A percentile compares a stretch with the other conserved stretches of the same genome.
Conservation (phyloP, 2,888 invertebrate species). For the Plutella xylostella region DNA sequence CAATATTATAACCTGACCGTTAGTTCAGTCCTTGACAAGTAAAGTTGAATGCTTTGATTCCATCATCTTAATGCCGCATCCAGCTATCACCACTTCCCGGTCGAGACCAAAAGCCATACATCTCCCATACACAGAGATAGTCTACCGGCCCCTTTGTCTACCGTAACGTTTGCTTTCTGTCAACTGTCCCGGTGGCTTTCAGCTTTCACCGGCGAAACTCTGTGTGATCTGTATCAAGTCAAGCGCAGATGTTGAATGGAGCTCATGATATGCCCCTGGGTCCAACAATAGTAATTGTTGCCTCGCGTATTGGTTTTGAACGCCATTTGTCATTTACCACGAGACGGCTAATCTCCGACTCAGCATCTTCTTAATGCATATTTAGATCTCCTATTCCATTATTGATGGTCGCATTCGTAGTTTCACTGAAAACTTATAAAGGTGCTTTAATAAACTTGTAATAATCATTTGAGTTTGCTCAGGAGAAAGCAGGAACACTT, state of each 20-base stretch:
- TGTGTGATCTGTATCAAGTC: conserved; percentile 25
- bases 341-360: neutral
- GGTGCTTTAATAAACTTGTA: no score
- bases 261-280: neutral
- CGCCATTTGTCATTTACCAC: neutral
- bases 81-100: no score
- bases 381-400: neutral
- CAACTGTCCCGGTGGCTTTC: conserved; percentile 10
- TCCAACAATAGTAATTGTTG: neutral
- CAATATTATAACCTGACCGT: no score
- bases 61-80: no score
- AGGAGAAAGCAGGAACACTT: no score
- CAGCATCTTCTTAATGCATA: neutral
- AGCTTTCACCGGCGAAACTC: conserved; percentile 33
- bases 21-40: no score
- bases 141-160: conserved; percentile 11
- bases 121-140: neutral
- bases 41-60: no score
- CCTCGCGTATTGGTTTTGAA: no score
- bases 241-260: conserved; percentile 5
- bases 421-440: no score
- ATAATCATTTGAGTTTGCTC: no score
- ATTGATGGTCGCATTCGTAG: no score
- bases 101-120: no score
- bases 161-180: conserved; percentile 12